Conservation (phyloP, 2,113 vertebrate genomes). For the Nesoenas mayeri region DNA sequence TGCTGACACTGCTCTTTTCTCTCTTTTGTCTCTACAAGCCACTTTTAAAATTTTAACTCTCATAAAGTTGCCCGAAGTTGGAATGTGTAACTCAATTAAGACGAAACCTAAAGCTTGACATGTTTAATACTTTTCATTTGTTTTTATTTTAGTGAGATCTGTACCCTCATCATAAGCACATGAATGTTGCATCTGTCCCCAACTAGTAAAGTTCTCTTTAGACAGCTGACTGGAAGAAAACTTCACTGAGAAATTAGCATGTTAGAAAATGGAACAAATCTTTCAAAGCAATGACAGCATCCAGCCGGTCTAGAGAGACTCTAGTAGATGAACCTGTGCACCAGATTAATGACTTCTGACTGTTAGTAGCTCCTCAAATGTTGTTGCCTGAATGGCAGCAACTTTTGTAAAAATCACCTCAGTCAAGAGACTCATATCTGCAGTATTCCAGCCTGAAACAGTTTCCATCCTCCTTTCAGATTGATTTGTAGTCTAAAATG, state of each 20-base stretch:
- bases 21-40: background rate
- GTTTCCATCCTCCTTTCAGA: background rate
- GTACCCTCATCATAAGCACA: background rate
- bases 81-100: background rate
- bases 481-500: constrained; percentile 39
- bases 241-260: background rate
- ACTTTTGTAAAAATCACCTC: background rate
- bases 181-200: background rate
- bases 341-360: background rate
- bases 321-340: background rate
- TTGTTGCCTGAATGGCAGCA: background rate
- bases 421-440: background rate
- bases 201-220: background rate
- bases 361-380: background rate
- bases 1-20: background rate
- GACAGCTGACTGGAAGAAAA: background rate
- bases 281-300: background rate
- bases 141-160: background rate
- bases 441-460: background rate
- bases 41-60: background rate
- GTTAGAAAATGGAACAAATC: background rate
- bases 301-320: background rate
- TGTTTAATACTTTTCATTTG: background rate
- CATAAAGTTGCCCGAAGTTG: background rate
- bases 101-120: background rate